phyloP scores from a whole-genome alignment of 2,888 invertebrate species.

The Ptychoptera albimana region DNA sequence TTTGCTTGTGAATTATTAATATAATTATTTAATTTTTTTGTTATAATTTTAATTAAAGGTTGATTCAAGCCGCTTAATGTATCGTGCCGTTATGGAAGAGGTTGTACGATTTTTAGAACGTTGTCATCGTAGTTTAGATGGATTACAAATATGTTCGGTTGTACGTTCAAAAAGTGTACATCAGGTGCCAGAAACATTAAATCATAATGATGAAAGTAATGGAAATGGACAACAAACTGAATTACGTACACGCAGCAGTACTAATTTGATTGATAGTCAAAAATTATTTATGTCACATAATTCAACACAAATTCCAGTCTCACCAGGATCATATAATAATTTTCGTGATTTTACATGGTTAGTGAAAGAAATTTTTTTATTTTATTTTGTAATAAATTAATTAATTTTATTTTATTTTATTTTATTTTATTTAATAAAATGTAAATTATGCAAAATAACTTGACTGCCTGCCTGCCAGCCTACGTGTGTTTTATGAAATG shows the following conservation, averaged over 20 bases:
- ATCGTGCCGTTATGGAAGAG: conserved; percentile 50
- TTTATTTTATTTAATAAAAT: background rate
- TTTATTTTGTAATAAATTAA: too few relatives aligned
- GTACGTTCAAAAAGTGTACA: conserved; percentile 28
- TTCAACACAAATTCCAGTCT: conserved; percentile 10
- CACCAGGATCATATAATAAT: conserved; percentile 25
- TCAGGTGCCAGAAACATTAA: conserved; percentile 16
- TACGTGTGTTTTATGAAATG: background rate
- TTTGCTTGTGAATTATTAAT: too few relatives aligned
- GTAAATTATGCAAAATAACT: background rate
- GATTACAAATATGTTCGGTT: conserved; percentile 13
- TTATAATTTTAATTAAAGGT: conserved; percentile 29
- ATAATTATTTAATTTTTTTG: too few relatives aligned
- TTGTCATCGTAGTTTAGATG: conserved; percentile 37
- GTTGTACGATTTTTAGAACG: conserved; percentile 47
- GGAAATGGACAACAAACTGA: conserved; percentile 10
- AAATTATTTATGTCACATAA: conserved; percentile 15
- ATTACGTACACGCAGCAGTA: conserved; percentile 23
- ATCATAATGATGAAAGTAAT: conserved; percentile 5
- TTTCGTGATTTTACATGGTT: conserved; percentile 45
- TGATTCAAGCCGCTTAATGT: conserved; percentile 50
- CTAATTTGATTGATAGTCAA: conserved; percentile 20
- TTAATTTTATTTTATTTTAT: too few relatives aligned
- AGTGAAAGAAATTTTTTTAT: conserved; percentile 15
- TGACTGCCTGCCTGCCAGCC: background rate